Conservation (phyloP, 2,888 invertebrate genomes). For the Calameuta idolon region DNA sequence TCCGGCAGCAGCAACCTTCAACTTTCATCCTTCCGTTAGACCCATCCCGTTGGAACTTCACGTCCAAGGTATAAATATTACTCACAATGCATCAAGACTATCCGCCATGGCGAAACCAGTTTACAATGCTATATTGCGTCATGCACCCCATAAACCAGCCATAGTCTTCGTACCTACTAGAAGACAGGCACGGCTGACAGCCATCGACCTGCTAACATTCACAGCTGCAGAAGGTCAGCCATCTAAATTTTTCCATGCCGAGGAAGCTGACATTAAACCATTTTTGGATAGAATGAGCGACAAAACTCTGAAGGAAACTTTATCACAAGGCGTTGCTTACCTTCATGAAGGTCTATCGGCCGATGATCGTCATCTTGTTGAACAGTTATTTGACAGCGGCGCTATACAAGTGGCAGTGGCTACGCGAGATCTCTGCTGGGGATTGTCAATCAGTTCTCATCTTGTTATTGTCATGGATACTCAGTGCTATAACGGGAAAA, state of each 20-base stretch:
- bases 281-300: conserved; percentile 90
- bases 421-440: conserved; percentile 93
- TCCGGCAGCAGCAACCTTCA: conserved; percentile 92
- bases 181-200: conserved; percentile 92
- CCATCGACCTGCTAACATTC: conserved; percentile 94
- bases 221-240: conserved; percentile 91
- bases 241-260: conserved; percentile 89
- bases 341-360: conserved; percentile 93
- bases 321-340: conserved; percentile 96
- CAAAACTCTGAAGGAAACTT: conserved; percentile 91
- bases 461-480: conserved; percentile 98
- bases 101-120: conserved; percentile 98
- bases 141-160: conserved; percentile 87
- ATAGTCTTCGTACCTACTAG: conserved; percentile 93
- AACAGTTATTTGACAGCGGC: conserved; percentile 92
- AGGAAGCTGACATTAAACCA: conserved; percentile 87
- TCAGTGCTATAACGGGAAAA: conserved; percentile 77
- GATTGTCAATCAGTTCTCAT: conserved; percentile 89
- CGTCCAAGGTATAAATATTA: conserved; percentile 96
- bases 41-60: conserved; percentile 96
- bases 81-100: conserved; percentile 95
- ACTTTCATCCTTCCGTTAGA: conserved; percentile 98
- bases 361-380: conserved; percentile 89
- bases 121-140: conserved; percentile 89
- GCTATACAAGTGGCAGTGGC: conserved; percentile 95